A percentile compares a stretch with the other conserved stretches of the same genome.
These are phyloP conservation scores for Gonocerus acuteangulatus DNA, from an alignment of 2,888 invertebrate species.

Conservation along the genomic window DNA sequence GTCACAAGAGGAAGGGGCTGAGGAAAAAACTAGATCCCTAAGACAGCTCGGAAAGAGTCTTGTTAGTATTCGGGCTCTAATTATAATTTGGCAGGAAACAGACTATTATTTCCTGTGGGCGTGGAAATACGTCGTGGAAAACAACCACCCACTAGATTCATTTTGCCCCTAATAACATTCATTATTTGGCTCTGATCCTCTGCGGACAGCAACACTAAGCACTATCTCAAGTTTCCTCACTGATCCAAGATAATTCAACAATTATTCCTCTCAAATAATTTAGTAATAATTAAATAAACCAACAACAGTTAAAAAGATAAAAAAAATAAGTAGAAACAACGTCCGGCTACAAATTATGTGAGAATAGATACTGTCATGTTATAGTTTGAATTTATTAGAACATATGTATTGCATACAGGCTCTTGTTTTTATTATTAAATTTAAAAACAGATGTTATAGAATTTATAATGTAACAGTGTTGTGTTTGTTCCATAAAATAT, in stretches of 20 bases:
- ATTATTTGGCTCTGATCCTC: neutral
- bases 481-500: no score
- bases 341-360: no score
- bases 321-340: no score
- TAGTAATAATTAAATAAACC: slow-evolving; percentile 12
- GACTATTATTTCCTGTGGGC: slow-evolving; percentile 20
- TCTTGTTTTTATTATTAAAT: no score
- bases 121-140: slow-evolving; percentile 20
- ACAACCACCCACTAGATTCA: slow-evolving; percentile 13
- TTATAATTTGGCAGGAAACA: slow-evolving; percentile 23
- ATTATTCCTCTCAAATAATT: neutral
- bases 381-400: no score
- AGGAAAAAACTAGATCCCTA: slow-evolving; percentile 4
- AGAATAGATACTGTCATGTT: no score
- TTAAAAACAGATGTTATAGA: no score
- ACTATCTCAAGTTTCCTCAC: no score
- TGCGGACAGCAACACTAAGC: no score
- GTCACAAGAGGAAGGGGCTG: neutral
- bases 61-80: slow-evolving; percentile 19
- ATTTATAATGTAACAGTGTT: no score
- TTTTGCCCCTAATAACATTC: slow-evolving; percentile 15
- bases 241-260: neutral
- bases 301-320: neutral
- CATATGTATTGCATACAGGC: no score
- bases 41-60: slow-evolving; percentile 8